Conservation (phyloP, 23 tunicate genomes). For the Corella eumyota region DNA sequence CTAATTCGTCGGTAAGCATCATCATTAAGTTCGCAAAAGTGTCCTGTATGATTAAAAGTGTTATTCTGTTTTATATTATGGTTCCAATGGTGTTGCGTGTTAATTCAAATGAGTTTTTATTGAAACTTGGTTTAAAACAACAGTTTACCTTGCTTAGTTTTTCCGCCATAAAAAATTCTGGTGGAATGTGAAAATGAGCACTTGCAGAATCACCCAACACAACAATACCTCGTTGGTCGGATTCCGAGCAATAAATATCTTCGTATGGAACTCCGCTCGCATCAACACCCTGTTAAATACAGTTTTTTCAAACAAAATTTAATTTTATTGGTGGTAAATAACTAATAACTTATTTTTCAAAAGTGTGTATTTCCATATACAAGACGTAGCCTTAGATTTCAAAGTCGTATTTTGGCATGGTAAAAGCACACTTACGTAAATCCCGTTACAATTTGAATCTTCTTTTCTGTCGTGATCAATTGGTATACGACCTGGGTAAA, state of each 20-base stretch:
- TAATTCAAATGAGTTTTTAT: neutral
- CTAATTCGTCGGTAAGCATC: conserved; percentile 62
- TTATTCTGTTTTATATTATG: neutral
- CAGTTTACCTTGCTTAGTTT: conserved; percentile 33
- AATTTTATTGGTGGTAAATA: neutral
- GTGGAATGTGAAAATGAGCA: conserved; percentile 85
- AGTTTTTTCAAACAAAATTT: neutral
- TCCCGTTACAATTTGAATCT: conserved; percentile 95
- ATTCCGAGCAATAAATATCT: conserved; percentile 48
- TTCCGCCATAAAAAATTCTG: conserved; percentile 61
- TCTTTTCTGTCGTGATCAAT: conserved; percentile 26
- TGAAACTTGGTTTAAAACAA: too few species aligned
- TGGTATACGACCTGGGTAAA: conserved; percentile 85
- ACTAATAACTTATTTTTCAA: too few species aligned
- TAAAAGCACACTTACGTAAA: conserved; percentile 27
- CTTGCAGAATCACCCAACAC: conserved; percentile 88
- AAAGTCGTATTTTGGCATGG: too few species aligned
- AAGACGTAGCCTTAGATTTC: too few species aligned
- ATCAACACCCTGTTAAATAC: conserved; percentile 32
- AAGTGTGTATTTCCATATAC: too few species aligned
- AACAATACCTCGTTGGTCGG: conserved; percentile 29
- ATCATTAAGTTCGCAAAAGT: conserved; percentile 65
- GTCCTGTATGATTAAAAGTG: conserved; percentile 10
- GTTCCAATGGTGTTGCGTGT: neutral
- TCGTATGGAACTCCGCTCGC: conserved; percentile 33